These are phyloP conservation scores for Venturia canescens DNA, from an alignment of 1,140 invertebrate genomes.

Conservation along the genomic window DNA sequence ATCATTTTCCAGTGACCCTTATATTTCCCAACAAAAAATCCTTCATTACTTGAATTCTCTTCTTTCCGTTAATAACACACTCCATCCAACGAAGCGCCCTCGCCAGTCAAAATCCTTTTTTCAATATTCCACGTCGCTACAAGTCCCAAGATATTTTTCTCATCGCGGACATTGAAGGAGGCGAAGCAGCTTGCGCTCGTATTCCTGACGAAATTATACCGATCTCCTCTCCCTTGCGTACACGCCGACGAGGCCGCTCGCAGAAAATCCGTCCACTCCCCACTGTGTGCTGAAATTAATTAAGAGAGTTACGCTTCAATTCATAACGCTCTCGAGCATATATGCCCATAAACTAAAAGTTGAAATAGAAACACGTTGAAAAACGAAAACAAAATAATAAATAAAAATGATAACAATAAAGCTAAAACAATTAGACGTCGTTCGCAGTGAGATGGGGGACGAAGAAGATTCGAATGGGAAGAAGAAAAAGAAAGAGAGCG, in stretches of 20 bases:
- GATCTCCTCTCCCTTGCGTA: neutral
- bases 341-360: constrained; percentile 12
- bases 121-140: too few relatives aligned
- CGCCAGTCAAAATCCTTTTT: too few relatives aligned
- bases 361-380: neutral
- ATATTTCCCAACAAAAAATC: too few relatives aligned
- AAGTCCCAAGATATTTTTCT: too few relatives aligned
- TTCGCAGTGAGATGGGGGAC: neutral
- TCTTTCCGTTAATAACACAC: too few relatives aligned
- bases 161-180: too few relatives aligned
- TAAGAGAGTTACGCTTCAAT: neutral
- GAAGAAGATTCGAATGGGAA: neutral
- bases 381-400: neutral
- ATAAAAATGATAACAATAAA: too few relatives aligned
- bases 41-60: too few relatives aligned
- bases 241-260: too few relatives aligned
- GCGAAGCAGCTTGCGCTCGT: neutral
- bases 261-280: neutral
- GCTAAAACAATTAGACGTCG: constrained; percentile 13
- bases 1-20: too few relatives aligned
- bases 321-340: constrained; percentile 3
- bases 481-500: neutral
- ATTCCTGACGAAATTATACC: neutral
- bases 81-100: too few relatives aligned
- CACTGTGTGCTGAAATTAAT: constrained; percentile 5